Evolutionary conservation across 1,140 invertebrate species (phyloP).

Genomic region (Leptonema lineaticorne): DNA sequence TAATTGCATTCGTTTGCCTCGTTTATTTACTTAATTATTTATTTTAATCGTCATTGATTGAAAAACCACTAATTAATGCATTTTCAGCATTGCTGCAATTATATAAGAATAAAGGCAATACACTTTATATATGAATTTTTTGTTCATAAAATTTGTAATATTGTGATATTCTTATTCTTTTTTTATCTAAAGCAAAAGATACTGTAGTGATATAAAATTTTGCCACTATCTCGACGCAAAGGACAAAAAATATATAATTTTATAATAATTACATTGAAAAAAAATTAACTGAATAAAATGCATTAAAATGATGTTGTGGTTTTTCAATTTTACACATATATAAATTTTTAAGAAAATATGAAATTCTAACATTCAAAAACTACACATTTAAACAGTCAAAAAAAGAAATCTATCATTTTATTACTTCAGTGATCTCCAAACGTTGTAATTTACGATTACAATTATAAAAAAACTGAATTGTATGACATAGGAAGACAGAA

Average conservation of each 20-base stretch:
- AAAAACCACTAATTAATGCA: too few species aligned
- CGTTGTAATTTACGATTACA: too few species aligned
- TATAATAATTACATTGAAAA: background rate
- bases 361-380: conserved; percentile 2
- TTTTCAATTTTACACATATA: background rate
- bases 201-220: too few species aligned
- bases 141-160: too few species aligned
- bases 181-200: too few species aligned
- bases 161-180: too few species aligned
- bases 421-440: background rate
- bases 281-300: conserved; percentile 2
- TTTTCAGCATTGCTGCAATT: too few species aligned
- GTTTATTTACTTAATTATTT: too few species aligned
- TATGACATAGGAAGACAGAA: background rate
- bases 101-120: too few species aligned
- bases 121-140: too few species aligned
- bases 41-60: too few species aligned
- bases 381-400: background rate
- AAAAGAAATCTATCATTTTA: background rate
- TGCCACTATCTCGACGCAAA: too few species aligned
- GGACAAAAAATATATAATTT: background rate
- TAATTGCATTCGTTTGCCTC: conserved; percentile 10
- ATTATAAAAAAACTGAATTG: background rate
- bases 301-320: background rate
- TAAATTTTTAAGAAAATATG: background rate